Conservation (phyloP, 2,113 vertebrate species). For the Phrynosoma blainvillii region DNA sequence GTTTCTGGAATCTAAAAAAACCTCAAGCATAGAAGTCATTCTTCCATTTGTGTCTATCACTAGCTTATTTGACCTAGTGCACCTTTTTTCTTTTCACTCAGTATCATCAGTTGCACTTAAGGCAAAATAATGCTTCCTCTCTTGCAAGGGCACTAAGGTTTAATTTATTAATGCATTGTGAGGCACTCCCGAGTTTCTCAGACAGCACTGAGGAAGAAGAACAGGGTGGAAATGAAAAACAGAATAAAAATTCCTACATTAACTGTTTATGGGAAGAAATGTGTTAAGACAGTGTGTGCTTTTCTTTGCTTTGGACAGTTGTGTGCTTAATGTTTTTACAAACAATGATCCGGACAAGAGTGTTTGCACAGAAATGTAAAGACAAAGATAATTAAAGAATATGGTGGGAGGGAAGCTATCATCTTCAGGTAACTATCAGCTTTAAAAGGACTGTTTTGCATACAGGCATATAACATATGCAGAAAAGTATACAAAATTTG, state of each 20-base stretch:
- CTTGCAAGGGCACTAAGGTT: constrained; percentile 14
- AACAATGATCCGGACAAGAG: background rate
- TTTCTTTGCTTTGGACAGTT: background rate
- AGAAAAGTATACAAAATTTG: background rate
- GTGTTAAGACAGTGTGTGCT: too few species aligned
- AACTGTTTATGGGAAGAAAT: background rate
- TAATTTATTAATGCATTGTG: background rate
- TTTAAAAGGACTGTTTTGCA: background rate
- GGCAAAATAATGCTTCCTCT: constrained; percentile 6
- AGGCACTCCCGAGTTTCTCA: constrained; percentile 44
- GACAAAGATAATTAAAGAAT: background rate
- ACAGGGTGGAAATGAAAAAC: background rate
- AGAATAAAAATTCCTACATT: constrained; percentile 1
- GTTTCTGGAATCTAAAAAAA: background rate
- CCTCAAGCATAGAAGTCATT: constrained; percentile 26
- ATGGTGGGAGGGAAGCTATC: background rate
- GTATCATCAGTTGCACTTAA: constrained; percentile 47
- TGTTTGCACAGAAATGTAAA: background rate
- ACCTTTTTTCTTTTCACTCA: constrained; percentile 40
- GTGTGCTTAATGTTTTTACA: background rate
- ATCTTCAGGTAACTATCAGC: background rate
- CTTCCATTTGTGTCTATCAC: constrained; percentile 15
- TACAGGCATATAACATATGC: background rate
- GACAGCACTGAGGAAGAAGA: constrained; percentile 28
- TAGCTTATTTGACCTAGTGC: constrained; percentile 58